Conservation (phyloP, 2,797 vertebrate species). For the Urophycis tenuis region DNA sequence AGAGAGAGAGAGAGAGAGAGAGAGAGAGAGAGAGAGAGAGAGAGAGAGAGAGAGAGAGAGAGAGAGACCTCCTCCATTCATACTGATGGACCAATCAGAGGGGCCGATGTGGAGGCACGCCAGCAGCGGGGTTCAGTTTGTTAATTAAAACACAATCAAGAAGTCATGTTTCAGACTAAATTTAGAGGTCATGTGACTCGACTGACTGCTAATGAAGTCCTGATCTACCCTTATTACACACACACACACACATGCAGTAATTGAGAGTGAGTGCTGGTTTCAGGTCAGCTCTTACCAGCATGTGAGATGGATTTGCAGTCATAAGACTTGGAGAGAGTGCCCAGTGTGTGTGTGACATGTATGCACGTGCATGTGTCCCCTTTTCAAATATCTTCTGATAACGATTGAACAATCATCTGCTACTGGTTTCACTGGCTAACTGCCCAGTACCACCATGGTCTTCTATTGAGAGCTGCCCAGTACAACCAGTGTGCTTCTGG, state of each 20-base stretch:
- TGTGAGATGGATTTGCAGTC: conserved; percentile 1
- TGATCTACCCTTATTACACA: conserved; percentile 1
- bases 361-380: conserved; percentile 12
- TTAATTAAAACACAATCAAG: background rate
- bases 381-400: too few species aligned
- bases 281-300: background rate
- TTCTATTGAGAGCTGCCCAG: too few species aligned
- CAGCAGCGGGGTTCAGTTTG: background rate
- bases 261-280: conserved; percentile 5
- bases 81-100: conserved; percentile 45
- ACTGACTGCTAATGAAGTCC: background rate
- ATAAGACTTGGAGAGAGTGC: background rate
- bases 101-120: conserved; percentile 1
- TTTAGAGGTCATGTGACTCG: background rate
- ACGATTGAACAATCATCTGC: too few species aligned
- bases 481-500: too few species aligned
- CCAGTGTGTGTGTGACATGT: background rate
- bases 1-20: conserved; percentile 4
- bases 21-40: conserved; percentile 14
- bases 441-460: too few species aligned
- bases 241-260: background rate
- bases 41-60: too few species aligned
- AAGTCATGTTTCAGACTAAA: background rate
- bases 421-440: background rate
- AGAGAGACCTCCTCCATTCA: conserved; percentile 39